Evolutionary conservation across 92 coral and sea anemone species (phyloP).

Genomic region (Zoanthus sansibaricus): DNA sequence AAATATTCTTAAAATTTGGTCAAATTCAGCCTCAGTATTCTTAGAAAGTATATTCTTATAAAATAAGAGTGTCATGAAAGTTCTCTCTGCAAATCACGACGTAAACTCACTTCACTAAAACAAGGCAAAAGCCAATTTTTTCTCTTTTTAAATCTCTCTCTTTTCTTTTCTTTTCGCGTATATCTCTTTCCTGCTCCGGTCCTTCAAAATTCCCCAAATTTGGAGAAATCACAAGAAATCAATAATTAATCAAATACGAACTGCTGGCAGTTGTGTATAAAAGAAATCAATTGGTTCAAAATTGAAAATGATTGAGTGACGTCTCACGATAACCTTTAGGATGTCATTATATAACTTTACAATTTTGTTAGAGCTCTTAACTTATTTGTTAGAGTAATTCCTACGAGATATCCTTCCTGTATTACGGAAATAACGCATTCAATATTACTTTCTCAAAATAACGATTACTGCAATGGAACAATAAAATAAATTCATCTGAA

Average conservation of each 20-base stretch:
- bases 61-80: background rate
- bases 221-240: background rate
- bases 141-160: too few species aligned
- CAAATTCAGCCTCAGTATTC: too few species aligned
- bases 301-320: background rate
- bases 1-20: too few species aligned
- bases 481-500: slow-evolving; percentile 33
- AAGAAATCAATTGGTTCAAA: background rate
- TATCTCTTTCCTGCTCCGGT: background rate
- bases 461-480: slow-evolving; percentile 33
- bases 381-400: background rate
- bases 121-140: background rate
- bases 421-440: slow-evolving; percentile 12
- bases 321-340: background rate
- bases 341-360: background rate
- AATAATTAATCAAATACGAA: slow-evolving; percentile 1
- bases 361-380: background rate
- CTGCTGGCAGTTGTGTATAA: background rate
- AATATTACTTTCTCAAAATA: slow-evolving; percentile 37
- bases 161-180: too few species aligned
- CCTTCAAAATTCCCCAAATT: background rate
- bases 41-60: too few species aligned
- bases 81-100: background rate
- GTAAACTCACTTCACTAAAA: background rate
- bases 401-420: slow-evolving; percentile 42